phyloP scores from a whole-genome alignment of 2,113 vertebrate species.

The Oxyura jamaicensis region DNA sequence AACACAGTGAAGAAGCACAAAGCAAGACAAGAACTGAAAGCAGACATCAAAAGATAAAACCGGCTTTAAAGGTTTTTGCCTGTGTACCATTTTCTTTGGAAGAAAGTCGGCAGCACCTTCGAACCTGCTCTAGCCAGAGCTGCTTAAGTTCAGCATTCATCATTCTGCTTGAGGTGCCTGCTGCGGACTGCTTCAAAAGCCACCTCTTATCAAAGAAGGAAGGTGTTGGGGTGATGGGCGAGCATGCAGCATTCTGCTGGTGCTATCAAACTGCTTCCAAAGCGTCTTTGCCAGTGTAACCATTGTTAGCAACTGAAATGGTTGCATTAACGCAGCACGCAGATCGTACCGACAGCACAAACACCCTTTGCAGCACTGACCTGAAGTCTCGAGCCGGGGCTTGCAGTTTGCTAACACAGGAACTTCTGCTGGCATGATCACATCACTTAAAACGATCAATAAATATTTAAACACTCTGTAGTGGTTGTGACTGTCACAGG shows the following conservation, averaged over 20 bases:
- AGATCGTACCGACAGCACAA: not conserved
- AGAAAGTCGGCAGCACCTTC: not conserved
- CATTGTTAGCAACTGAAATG: not conserved
- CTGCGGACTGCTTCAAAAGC: not conserved
- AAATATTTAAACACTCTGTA: not conserved
- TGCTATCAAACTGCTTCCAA: not conserved
- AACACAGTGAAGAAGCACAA: not conserved
- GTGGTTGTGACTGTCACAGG: not conserved
- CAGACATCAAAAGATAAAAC: not conserved
- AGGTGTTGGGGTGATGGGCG: not conserved
- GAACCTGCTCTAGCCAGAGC: not conserved
- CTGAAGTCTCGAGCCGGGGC: not conserved
- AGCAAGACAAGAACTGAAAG: not conserved
- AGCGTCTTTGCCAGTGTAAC: not conserved
- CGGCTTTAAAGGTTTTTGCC: not conserved
- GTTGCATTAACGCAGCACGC: accelerated
- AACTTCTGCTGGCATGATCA: not conserved
- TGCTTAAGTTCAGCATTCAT: not conserved
- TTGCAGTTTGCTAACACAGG: not conserved
- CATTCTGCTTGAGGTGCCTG: not conserved
- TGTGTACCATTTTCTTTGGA: not conserved
- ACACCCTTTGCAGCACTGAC: accelerated
- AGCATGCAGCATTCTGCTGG: accelerated
- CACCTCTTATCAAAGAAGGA: not conserved
- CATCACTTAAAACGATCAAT: not conserved